These are phyloP conservation scores for Frankliniella fusca DNA, from an alignment of 2,888 invertebrate genomes.

Conservation along the genomic window DNA sequence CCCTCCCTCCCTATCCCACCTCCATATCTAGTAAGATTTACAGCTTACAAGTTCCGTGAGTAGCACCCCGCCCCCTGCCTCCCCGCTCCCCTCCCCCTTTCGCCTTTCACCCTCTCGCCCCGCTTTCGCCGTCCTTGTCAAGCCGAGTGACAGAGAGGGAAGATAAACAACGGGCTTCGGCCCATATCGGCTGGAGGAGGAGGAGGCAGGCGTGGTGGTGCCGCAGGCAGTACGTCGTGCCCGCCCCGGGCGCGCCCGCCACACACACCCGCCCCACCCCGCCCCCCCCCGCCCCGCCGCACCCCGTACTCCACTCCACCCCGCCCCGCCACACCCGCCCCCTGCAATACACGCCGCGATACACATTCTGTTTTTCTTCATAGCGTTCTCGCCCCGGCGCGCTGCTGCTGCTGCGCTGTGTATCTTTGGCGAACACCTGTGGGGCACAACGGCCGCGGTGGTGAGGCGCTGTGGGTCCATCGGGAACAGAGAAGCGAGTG, in stretches of 20 bases:
- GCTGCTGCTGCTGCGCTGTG: too few relatives aligned
- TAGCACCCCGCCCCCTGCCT: neutral
- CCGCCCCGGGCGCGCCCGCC: neutral
- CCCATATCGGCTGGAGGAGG: neutral
- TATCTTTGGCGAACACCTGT: too few relatives aligned
- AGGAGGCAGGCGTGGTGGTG: neutral
- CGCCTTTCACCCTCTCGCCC: neutral
- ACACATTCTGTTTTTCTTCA: too few relatives aligned
- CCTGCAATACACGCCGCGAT: too few relatives aligned
- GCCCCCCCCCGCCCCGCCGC: too few relatives aligned
- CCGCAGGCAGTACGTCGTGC: neutral
- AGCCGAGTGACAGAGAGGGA: neutral
- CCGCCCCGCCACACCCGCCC: too few relatives aligned
- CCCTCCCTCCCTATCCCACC: neutral
- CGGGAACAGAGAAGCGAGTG: too few relatives aligned
- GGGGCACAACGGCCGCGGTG: too few relatives aligned
- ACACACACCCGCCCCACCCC: neutral
- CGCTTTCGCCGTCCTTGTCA: neutral
- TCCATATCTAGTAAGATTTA: slow-evolving; percentile 24
- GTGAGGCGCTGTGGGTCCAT: too few relatives aligned
- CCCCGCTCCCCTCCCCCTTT: neutral
- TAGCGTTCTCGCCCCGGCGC: too few relatives aligned
- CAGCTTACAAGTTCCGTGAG: slow-evolving; percentile 26
- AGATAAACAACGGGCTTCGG: neutral
- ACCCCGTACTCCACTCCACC: too few relatives aligned